Percentiles rank a stretch among this genome's conserved stretches.
phyloP scores from a whole-genome alignment of 2,113 vertebrate species.

The Sisor rabdophorus region DNA sequence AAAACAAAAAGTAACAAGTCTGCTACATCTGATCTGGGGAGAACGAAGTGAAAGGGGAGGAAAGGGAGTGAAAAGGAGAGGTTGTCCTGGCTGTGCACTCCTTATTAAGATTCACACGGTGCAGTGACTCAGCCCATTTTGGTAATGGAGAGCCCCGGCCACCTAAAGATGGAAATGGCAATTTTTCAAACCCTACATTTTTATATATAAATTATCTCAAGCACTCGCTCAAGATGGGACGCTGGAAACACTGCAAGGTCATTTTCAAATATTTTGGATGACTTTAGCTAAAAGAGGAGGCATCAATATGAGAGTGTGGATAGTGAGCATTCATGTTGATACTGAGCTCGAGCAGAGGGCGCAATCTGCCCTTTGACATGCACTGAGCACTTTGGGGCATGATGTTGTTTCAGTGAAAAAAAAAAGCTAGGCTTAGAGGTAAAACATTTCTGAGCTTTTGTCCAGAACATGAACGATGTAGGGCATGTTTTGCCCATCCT shows the following conservation, averaged over 20 bases:
- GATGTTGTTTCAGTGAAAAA: slow-evolving; percentile 14
- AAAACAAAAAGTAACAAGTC: slow-evolving; percentile 49
- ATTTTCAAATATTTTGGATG: slow-evolving; percentile 63
- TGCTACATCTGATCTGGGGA: slow-evolving; percentile 48
- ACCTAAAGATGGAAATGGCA: slow-evolving; percentile 75
- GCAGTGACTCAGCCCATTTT: slow-evolving; percentile 78
- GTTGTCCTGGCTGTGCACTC: slow-evolving; percentile 37
- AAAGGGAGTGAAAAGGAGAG: slow-evolving; percentile 18
- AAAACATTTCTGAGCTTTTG: background rate
- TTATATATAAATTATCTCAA: slow-evolving; percentile 76
- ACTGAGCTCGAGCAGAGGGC: slow-evolving; percentile 18
- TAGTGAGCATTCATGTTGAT: slow-evolving; percentile 19
- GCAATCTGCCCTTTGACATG: slow-evolving; percentile 10
- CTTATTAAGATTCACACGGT: slow-evolving; percentile 72
- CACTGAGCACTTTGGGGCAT: slow-evolving; percentile 18
- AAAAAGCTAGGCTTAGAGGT: background rate
- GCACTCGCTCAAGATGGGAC: slow-evolving; percentile 60
- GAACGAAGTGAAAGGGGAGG: background rate
- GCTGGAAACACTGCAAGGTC: slow-evolving; percentile 66
- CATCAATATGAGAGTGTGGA: slow-evolving; percentile 57
- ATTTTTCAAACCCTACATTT: slow-evolving; percentile 73
- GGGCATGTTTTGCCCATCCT: slow-evolving; percentile 18
- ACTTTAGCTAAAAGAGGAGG: slow-evolving; percentile 41
- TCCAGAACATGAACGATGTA: background rate
- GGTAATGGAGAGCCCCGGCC: slow-evolving; percentile 74